Conservation (phyloP, 2,888 invertebrate genomes). For the Ormyrus rosae region DNA sequence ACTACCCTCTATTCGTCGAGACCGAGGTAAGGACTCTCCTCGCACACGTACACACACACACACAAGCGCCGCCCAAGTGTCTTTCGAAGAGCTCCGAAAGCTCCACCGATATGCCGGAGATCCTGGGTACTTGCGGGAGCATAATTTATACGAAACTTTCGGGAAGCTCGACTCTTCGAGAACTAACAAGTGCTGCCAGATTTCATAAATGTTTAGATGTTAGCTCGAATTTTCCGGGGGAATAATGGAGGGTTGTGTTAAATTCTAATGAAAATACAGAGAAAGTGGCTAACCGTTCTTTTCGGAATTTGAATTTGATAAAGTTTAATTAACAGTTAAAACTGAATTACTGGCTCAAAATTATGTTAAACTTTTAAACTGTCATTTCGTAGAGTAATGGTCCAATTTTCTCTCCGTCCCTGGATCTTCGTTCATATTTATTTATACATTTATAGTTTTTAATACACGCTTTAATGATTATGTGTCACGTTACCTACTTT, state of each 20-base stretch:
- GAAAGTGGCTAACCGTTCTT: no score
- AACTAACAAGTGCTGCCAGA: not conserved
- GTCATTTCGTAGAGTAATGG: no score
- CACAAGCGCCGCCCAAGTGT: not conserved
- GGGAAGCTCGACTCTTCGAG: constrained; percentile 7
- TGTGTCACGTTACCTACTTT: constrained; percentile 17
- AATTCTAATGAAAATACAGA: no score
- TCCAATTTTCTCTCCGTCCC: not conserved
- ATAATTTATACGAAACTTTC: not conserved
- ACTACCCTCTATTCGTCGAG: constrained; percentile 82
- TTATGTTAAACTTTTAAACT: no score
- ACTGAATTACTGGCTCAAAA: no score
- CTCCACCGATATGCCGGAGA: not conserved
- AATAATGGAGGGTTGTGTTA: no score
- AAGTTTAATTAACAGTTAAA: no score
- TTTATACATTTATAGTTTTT: not conserved
- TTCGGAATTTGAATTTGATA: no score
- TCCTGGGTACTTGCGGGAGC: constrained; percentile 13
- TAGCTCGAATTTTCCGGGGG: no score
- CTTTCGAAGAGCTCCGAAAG: not conserved
- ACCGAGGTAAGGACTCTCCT: constrained; percentile 77
- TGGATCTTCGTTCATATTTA: not conserved
- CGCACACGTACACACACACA: not conserved
- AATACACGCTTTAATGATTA: constrained; percentile 27
- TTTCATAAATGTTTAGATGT: not conserved